Percentiles rank a stretch among this genome's conserved stretches.
Conservation (phyloP, 2,797 vertebrate species). For the Manis crassicaudata region DNA sequence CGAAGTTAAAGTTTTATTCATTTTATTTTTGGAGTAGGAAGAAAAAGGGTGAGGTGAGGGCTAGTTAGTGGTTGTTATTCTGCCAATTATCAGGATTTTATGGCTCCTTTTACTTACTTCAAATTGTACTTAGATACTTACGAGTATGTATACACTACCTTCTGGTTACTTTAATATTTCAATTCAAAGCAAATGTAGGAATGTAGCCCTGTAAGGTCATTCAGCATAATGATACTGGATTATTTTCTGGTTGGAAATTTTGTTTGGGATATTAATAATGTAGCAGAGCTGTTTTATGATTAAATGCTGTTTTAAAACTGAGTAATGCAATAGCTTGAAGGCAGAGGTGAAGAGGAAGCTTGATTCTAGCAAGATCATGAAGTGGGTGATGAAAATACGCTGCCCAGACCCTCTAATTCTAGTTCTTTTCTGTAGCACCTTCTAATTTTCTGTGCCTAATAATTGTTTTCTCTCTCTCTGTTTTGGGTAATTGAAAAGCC, state of each 20-base stretch:
- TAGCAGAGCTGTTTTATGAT: conserved; percentile 70
- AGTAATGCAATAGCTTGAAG: conserved; percentile 54
- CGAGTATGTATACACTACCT: background rate
- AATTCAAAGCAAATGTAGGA: conserved; percentile 22
- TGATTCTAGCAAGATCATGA: conserved; percentile 40
- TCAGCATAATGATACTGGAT: background rate
- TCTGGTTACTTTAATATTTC: background rate
- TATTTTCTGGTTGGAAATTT: conserved; percentile 61
- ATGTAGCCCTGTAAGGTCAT: conserved; percentile 36
- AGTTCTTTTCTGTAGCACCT: conserved; percentile 2
- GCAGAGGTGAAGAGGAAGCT: conserved; percentile 22
- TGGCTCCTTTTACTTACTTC: background rate
- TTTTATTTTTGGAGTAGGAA: background rate
- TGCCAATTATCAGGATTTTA: background rate
- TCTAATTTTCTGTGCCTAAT: conserved; percentile 62
- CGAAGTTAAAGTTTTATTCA: conserved; percentile 41
- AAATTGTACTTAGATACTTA: background rate
- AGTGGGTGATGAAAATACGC: conserved; percentile 25
- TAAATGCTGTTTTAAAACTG: conserved; percentile 69
- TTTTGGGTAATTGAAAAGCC: conserved; percentile 33
- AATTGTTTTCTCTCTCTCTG: conserved; percentile 19
- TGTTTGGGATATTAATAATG: conserved; percentile 66
- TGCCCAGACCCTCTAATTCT: conserved; percentile 45
- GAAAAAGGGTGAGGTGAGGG: background rate
- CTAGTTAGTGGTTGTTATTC: background rate